Evolutionary conservation across 2,113 vertebrate species (phyloP).

Genomic region (Tiliqua scincoides): DNA sequence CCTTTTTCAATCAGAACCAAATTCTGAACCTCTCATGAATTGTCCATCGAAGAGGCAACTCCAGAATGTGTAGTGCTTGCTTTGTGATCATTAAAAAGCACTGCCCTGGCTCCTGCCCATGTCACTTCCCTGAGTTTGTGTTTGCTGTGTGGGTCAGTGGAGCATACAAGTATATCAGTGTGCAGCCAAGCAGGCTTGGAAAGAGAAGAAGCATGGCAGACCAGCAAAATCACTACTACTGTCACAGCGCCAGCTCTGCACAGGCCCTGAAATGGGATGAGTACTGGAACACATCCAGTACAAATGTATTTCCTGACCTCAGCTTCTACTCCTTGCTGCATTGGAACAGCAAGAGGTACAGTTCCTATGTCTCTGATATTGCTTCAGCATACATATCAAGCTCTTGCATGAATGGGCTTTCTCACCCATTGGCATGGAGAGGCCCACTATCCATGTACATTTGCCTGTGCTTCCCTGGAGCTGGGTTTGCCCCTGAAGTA

Average conservation of each 20-base stretch:
- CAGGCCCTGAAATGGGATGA: not conserved
- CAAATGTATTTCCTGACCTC: not conserved
- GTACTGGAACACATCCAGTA: not conserved
- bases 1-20: not conserved
- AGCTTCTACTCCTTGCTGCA: not conserved
- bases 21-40: slow-evolving; percentile 48
- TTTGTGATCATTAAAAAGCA: slow-evolving; percentile 52
- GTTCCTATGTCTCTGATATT: not conserved
- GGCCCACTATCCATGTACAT: not conserved
- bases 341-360: not conserved
- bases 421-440: not conserved
- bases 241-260: not conserved
- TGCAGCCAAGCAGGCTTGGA: not conserved
- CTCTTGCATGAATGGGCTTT: not conserved
- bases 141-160: not conserved
- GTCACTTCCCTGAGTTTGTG: slow-evolving; percentile 4
- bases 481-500: not conserved
- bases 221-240: not conserved
- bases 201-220: not conserved
- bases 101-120: slow-evolving; percentile 41
- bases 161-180: not conserved
- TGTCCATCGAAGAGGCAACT: slow-evolving; percentile 45
- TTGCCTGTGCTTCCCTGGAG: not conserved
- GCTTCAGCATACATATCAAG: not conserved
- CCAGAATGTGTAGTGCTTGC: slow-evolving; percentile 59